phyloP scores from a whole-genome alignment of 2,113 vertebrate genomes.

The Silurus glanis region DNA sequence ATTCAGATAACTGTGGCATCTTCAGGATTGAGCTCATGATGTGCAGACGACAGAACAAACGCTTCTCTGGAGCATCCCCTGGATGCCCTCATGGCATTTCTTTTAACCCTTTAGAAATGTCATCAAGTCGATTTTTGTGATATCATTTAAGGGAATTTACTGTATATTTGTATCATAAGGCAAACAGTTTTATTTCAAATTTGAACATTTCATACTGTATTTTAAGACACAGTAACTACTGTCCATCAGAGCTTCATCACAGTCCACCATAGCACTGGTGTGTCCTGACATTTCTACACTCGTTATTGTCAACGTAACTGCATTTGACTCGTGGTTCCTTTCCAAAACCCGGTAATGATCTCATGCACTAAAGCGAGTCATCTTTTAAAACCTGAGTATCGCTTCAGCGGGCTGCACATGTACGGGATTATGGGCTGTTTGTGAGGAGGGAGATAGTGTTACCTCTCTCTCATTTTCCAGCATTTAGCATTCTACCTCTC shows the following conservation, averaged over 20 bases:
- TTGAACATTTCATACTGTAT: background rate
- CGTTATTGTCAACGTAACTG: conserved; percentile 32
- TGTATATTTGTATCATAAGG: background rate
- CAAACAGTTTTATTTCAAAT: background rate
- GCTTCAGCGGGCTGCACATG: conserved; percentile 51
- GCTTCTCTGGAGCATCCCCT: background rate
- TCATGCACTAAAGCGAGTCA: conserved; percentile 31
- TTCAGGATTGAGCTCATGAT: background rate
- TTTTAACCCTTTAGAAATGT: background rate
- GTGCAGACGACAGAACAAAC: background rate
- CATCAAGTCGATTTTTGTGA: background rate
- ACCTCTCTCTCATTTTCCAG: conserved; percentile 60
- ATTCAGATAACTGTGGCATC: background rate
- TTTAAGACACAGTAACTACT: background rate
- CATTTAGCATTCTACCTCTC: conserved; percentile 48
- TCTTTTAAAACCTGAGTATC: conserved; percentile 46
- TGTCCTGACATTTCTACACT: background rate
- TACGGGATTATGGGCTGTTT: conserved; percentile 57
- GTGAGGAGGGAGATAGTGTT: conserved; percentile 57
- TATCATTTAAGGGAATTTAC: background rate
- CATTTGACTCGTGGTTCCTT: conserved; percentile 41
- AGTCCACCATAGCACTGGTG: background rate
- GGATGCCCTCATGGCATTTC: background rate
- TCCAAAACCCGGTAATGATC: conserved; percentile 21
- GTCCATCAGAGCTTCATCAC: background rate